phyloP scores from a whole-genome alignment of 2,797 vertebrate species.

The Geranospiza caerulescens region DNA sequence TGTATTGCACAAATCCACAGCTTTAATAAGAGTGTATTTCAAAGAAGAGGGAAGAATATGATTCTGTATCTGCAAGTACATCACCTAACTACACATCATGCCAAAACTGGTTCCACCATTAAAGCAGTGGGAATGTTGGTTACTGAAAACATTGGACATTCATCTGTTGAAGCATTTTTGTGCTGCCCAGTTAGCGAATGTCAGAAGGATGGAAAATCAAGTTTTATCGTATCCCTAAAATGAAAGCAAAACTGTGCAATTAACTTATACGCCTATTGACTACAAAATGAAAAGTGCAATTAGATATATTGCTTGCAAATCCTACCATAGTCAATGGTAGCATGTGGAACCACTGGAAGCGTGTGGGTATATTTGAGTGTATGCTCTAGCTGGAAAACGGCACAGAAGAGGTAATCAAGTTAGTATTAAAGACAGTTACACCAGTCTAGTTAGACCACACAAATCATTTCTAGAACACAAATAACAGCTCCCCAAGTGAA shows the following conservation, averaged over 20 bases:
- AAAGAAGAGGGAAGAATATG: background rate
- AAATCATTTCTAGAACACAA: slow-evolving; percentile 42
- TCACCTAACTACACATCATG: background rate
- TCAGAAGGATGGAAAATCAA: slow-evolving; percentile 28
- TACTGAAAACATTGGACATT: background rate
- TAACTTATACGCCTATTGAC: slow-evolving; percentile 39
- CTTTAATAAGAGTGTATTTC: background rate
- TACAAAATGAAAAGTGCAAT: slow-evolving; percentile 53
- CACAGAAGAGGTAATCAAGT: slow-evolving; percentile 32
- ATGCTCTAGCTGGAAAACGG: background rate
- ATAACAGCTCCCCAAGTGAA: background rate
- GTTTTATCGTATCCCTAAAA: background rate
- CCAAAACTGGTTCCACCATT: background rate
- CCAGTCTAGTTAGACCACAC: background rate
- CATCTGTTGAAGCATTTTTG: background rate
- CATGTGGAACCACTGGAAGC: background rate
- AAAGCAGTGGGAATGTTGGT: background rate
- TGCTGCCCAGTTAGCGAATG: background rate
- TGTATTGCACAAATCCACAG: background rate
- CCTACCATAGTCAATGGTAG: background rate
- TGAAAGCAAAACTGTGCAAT: slow-evolving; percentile 21
- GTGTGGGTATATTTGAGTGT: background rate
- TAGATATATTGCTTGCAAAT: slow-evolving; percentile 51
- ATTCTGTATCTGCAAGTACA: background rate
- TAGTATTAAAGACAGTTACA: slow-evolving; percentile 54